Base-by-base conservation (phyloP, 1,140 invertebrate species). In the Lethocerus indicus region DNA sequence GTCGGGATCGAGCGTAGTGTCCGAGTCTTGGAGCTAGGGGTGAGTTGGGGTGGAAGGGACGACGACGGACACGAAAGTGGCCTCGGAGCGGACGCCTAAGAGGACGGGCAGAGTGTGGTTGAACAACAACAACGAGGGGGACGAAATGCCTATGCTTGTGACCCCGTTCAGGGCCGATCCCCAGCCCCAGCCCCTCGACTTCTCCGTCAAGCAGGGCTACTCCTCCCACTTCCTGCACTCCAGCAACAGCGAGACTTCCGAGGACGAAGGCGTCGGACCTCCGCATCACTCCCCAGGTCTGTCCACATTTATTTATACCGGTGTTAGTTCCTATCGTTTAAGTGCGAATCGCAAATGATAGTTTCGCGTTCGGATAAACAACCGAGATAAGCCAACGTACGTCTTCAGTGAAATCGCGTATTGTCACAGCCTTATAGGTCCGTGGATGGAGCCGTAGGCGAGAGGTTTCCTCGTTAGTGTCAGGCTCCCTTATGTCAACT, bases 81-180 rank as follows among this genome's bases (percentile, higher is more conserved):
- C 24, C 16, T 44, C 27, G 27, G 36, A 35, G 42, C 21, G 49
- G 49, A 42, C 28, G 26, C 20, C 39, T 24, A 29, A 35, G 44
- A 41, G 28, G 37, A 41, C 42, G 53, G 40, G 44, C 52, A 3
- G 42, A 52, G 47, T 52, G 25, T 57, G 57, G 55, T 51, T 57
- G 13, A 56, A 57, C 47, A 57, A 57, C 36, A 57, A 57, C 54
- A 56, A 56, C 47, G 53, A 56, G 32, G 49, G 50, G 13, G 46
- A 50, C 23, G 49, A 54, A 36, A 54, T 54, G 51, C 49, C 47
- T 18, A 58, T 58, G 53, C 49, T 56, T 20, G 23, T 58, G 49
- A 46, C 42, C 12, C 53, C 51, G 35, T 14, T 25, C 18, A 46
- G 51, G 3, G 45, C 42, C 39, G 57, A 57, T 16, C 50, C 50